These are phyloP conservation scores for Planiliza haematocheilus DNA, from an alignment of 2,113 vertebrate genomes.

Conservation along the genomic window DNA sequence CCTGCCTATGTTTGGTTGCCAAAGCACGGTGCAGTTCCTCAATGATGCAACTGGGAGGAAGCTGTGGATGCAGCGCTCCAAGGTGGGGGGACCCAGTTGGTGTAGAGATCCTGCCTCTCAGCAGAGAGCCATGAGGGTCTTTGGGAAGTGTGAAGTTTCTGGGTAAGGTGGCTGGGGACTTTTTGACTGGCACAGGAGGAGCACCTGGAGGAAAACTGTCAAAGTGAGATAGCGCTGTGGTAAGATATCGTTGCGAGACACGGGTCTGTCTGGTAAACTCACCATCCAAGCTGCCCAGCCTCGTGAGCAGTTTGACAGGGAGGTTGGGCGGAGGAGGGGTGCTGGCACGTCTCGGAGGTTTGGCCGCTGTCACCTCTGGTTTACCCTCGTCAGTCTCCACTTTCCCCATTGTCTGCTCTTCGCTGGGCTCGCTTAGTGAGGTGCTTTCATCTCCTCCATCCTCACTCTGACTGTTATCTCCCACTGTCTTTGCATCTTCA, in stretches of 20 bases:
- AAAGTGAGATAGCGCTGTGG: background rate
- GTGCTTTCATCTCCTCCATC: slow-evolving; percentile 63
- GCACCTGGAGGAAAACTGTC: slow-evolving; percentile 56
- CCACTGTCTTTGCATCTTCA: slow-evolving; percentile 69
- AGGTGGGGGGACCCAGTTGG: slow-evolving; percentile 93
- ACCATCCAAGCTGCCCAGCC: slow-evolving; percentile 84
- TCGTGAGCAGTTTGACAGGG: slow-evolving; percentile 79
- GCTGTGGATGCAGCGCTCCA: slow-evolving; percentile 86
- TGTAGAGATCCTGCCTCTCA: slow-evolving; percentile 88
- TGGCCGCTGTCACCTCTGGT: slow-evolving; percentile 51
- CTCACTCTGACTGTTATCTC: slow-evolving; percentile 66
- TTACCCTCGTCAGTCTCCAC: slow-evolving; percentile 51
- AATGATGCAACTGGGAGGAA: slow-evolving; percentile 95
- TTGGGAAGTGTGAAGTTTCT: slow-evolving; percentile 86
- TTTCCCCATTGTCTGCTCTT: slow-evolving; percentile 39
- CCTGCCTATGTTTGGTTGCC: slow-evolving; percentile 96
- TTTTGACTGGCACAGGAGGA: slow-evolving; percentile 82
- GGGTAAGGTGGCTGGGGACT: slow-evolving; percentile 84
- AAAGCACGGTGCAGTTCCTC: slow-evolving; percentile 95
- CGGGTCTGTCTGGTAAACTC: slow-evolving; percentile 34
- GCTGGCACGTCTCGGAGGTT: slow-evolving; percentile 68
- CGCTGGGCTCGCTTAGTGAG: slow-evolving; percentile 45
- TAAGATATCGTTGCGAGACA: rapidly evolving
- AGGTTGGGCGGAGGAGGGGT: slow-evolving; percentile 75
- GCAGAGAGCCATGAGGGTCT: slow-evolving; percentile 83